These are phyloP conservation scores for Ornithorhynchus anatinus DNA, from an alignment of 2,113 vertebrate species.

Conservation along the genomic window DNA sequence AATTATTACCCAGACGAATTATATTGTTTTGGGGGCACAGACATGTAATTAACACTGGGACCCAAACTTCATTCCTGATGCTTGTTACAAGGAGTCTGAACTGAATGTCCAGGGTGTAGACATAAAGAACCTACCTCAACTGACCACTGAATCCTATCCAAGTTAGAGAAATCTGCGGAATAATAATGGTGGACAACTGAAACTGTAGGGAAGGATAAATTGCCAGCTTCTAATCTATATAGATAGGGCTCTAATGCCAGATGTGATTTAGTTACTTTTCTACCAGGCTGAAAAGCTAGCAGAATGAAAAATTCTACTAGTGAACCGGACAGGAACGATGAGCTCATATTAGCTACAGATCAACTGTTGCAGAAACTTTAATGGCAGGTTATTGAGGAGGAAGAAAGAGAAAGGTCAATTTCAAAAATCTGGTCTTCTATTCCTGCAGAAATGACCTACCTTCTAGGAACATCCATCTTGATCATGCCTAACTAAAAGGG, in stretches of 20 bases:
- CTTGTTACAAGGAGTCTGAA: too few relatives aligned
- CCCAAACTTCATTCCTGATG: too few relatives aligned
- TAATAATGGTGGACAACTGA: neutral
- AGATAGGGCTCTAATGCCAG: neutral
- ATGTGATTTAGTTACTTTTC: neutral
- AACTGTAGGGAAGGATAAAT: neutral
- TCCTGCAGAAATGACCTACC: neutral
- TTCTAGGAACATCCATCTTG: neutral
- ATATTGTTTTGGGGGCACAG: too few relatives aligned
- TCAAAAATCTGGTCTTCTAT: neutral
- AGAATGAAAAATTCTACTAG: neutral
- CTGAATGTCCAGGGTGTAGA: neutral
- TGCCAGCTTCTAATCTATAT: neutral
- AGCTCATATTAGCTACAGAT: neutral
- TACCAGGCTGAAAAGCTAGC: neutral
- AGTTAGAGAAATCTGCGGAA: neutral
- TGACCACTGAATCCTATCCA: neutral
- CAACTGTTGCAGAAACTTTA: neutral
- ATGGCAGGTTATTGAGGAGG: neutral
- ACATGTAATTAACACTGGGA: too few relatives aligned
- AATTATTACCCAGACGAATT: too few relatives aligned
- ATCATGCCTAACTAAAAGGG: neutral
- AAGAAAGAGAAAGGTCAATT: neutral
- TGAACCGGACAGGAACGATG: neutral
- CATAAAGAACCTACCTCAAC: neutral